Evolutionary conservation across 2,113 vertebrate species (phyloP).

Genomic region (Ciconia boyciana): DNA sequence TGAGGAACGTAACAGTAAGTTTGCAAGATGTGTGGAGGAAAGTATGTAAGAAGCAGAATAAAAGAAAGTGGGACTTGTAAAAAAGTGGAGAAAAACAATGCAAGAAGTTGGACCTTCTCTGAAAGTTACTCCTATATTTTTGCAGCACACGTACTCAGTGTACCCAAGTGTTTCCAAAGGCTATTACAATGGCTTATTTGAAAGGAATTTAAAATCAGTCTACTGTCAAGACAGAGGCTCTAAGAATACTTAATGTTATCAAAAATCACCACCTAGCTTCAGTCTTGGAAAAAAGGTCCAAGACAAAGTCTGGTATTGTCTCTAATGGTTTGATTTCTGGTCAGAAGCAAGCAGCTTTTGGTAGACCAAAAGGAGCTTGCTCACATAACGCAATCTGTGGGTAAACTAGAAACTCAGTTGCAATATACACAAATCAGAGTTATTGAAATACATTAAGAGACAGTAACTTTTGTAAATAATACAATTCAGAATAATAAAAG

Average conservation of each 20-base stretch:
- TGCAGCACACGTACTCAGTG: rapidly evolving
- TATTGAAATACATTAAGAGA: background rate
- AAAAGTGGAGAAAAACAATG: background rate
- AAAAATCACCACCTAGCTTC: background rate
- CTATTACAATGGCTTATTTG: background rate
- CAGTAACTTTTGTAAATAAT: background rate
- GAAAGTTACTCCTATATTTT: background rate
- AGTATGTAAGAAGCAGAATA: background rate
- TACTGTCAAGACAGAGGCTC: background rate
- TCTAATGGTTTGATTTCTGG: background rate
- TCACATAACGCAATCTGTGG: background rate
- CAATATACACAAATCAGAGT: background rate
- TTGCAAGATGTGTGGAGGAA: background rate
- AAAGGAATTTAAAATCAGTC: background rate
- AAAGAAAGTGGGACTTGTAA: background rate
- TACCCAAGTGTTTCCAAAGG: background rate
- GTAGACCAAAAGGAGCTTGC: background rate
- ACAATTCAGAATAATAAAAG: background rate
- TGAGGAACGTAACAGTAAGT: background rate
- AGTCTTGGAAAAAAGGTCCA: background rate
- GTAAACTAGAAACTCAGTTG: background rate
- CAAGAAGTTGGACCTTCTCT: background rate
- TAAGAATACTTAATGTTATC: background rate
- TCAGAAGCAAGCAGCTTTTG: background rate
- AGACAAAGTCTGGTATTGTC: background rate